Conservation (phyloP, 1,140 invertebrate genomes). For the Dolichoris vasculosae region DNA sequence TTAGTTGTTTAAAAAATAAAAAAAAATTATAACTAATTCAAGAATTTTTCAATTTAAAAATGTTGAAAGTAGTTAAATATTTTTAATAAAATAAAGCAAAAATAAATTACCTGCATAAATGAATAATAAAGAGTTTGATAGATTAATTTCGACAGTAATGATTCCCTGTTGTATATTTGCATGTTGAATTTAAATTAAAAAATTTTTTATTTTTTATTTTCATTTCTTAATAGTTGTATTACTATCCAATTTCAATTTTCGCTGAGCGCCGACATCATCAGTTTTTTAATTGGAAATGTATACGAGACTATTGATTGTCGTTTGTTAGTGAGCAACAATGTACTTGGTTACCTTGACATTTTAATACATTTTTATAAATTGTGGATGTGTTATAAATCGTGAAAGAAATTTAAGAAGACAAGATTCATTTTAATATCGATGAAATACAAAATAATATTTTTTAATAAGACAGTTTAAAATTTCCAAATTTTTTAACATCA, state of each 20-base stretch:
- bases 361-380: slow-evolving; percentile 56
- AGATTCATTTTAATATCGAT: slow-evolving; percentile 51
- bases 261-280: neutral
- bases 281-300: slow-evolving; percentile 56
- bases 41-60: neutral
- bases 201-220: slow-evolving; percentile 16
- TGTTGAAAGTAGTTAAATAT: neutral
- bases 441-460: slow-evolving; percentile 55
- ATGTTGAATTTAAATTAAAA: slow-evolving; percentile 60
- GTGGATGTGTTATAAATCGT: slow-evolving; percentile 59
- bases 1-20: neutral
- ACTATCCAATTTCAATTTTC: neutral
- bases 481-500: slow-evolving; percentile 60
- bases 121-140: slow-evolving; percentile 53
- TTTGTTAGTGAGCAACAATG: slow-evolving; percentile 52
- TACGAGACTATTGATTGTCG: slow-evolving; percentile 60
- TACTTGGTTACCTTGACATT: slow-evolving; percentile 54
- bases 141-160: slow-evolving; percentile 56
- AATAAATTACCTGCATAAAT: neutral
- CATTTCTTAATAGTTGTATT: slow-evolving; percentile 44
- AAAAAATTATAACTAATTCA: neutral
- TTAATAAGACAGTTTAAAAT: slow-evolving; percentile 58
- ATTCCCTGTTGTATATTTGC: slow-evolving; percentile 46
- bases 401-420: slow-evolving; percentile 60
- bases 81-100: neutral